A percentile compares a stretch with the other conserved stretches of the same genome.
Conservation (phyloP, 2,888 invertebrate genomes). For the Nemotelus nigrinus region DNA sequence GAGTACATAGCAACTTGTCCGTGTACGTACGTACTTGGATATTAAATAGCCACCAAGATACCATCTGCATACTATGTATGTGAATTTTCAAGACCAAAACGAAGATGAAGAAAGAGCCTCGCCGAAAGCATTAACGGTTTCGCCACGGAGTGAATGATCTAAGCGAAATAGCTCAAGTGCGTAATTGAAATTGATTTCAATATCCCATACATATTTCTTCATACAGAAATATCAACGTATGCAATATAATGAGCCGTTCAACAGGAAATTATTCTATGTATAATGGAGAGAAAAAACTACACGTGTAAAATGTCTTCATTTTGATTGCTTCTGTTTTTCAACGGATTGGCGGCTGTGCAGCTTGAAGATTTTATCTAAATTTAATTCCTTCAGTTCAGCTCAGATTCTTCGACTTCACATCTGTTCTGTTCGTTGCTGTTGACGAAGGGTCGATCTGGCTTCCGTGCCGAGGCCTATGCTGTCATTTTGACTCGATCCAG, state of each 20-base stretch:
- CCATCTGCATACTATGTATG: too few species aligned
- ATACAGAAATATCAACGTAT: background rate
- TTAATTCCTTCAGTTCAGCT: background rate
- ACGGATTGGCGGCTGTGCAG: background rate
- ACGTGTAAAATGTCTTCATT: background rate
- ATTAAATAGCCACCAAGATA: too few species aligned
- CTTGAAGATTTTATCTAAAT: background rate
- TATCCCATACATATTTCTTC: background rate
- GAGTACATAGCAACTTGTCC: too few species aligned
- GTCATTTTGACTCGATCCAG: too few species aligned
- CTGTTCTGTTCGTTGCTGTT: background rate
- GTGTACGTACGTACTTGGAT: too few species aligned
- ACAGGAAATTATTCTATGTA: slow-evolving; percentile 10
- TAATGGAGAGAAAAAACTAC: slow-evolving; percentile 1
- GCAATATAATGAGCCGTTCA: background rate
- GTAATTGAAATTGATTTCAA: slow-evolving; percentile 19
- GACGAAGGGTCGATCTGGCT: background rate
- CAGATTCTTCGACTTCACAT: background rate
- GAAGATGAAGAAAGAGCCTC: too few species aligned
- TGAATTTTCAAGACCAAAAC: too few species aligned
- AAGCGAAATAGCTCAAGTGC: background rate
- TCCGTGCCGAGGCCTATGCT: background rate
- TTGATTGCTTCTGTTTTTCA: too few species aligned
- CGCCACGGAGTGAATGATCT: background rate
- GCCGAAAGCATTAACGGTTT: too few species aligned